Evolutionary conservation across 2,113 vertebrate species (phyloP).

Genomic region (Misgurnus mizolepis): DNA sequence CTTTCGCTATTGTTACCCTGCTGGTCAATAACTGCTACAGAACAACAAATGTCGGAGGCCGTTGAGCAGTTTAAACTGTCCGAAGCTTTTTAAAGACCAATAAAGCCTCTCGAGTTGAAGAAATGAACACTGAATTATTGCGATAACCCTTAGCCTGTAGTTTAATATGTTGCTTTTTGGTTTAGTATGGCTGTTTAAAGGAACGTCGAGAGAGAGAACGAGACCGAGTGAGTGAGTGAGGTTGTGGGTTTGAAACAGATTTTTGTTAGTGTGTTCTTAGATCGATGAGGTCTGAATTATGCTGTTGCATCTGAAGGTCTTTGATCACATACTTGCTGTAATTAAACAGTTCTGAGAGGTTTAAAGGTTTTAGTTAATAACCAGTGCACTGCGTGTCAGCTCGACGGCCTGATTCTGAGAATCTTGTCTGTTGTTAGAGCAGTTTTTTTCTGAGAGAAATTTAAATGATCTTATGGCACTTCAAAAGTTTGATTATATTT

Average conservation of each 20-base stretch:
- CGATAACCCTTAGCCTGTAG: not conserved
- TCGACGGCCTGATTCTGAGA: slow-evolving; percentile 7
- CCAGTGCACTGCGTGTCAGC: not conserved
- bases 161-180: slow-evolving; percentile 3
- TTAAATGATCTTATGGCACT: not conserved
- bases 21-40: slow-evolving; percentile 18
- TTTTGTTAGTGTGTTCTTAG: not conserved
- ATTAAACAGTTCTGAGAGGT: slow-evolving; percentile 34
- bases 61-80: not conserved
- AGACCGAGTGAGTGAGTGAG: not conserved
- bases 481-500: too few relatives aligned
- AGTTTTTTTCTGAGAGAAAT: not conserved
- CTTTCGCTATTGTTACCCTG: slow-evolving; percentile 1
- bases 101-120: not conserved
- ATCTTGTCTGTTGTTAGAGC: not conserved
- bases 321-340: slow-evolving; percentile 34
- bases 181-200: not conserved
- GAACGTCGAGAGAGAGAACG: not conserved
- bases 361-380: slow-evolving; percentile 39
- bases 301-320: slow-evolving; percentile 2
- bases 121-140: not conserved
- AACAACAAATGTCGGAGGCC: slow-evolving; percentile 10
- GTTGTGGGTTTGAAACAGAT: not conserved
- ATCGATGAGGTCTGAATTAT: slow-evolving; percentile 18
- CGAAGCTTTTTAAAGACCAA: not conserved